Evolutionary conservation across 2,113 vertebrate genomes (phyloP).

Genomic region (Cygnus atratus): DNA sequence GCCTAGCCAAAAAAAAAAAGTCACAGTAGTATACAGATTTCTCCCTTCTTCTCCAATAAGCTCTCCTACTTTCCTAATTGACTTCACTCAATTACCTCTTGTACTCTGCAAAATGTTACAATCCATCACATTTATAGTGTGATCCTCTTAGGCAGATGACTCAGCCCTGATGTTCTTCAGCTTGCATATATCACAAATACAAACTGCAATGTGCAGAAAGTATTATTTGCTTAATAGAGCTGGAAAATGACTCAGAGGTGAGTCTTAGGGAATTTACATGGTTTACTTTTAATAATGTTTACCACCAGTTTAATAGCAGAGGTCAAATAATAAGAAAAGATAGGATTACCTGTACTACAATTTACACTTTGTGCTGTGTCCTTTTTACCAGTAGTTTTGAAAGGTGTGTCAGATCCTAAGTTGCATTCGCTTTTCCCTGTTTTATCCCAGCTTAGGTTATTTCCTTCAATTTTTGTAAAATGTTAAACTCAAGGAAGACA

Average conservation of each 20-base stretch:
- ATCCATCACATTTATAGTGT: slow-evolving; percentile 50
- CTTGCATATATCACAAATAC: background rate
- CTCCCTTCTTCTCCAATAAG: background rate
- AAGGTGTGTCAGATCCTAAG: background rate
- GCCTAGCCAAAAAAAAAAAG: background rate
- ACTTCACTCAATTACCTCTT: slow-evolving; percentile 53
- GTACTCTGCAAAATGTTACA: slow-evolving; percentile 34
- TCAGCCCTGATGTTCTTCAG: slow-evolving; percentile 35
- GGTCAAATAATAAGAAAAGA: background rate
- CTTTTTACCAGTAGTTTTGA: background rate
- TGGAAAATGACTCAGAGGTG: slow-evolving; percentile 24
- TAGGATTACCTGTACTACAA: background rate
- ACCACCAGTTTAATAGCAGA: background rate
- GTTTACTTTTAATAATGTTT: slow-evolving; percentile 27
- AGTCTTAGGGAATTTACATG: background rate
- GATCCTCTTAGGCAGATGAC: slow-evolving; percentile 44
- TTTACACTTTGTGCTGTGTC: background rate
- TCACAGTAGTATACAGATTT: slow-evolving; percentile 16
- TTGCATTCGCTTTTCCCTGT: background rate
- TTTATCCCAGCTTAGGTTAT: background rate
- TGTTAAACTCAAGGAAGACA: background rate
- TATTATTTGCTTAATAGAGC: slow-evolving; percentile 43
- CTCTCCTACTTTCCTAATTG: slow-evolving; percentile 59
- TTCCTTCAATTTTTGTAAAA: background rate
- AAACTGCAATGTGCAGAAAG: slow-evolving; percentile 16